Percentiles rank a stretch among this genome's conserved stretches.
phyloP scores from a whole-genome alignment of 2,888 invertebrate genomes.

The Lasioglossum vierecki region DNA sequence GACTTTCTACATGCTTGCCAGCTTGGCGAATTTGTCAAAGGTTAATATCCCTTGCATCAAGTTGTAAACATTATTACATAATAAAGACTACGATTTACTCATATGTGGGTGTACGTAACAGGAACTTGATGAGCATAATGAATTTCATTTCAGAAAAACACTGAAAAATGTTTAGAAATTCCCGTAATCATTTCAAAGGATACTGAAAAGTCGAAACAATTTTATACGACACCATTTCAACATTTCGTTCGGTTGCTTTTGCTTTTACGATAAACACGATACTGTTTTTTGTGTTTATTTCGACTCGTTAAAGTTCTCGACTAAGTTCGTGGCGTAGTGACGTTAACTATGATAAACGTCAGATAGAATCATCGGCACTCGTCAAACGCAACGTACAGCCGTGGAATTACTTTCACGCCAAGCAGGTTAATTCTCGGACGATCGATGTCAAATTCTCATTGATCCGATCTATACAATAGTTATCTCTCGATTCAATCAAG shows the following conservation, averaged over 20 bases:
- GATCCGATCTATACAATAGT: neutral
- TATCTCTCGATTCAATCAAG: too few species aligned
- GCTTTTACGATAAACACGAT: neutral
- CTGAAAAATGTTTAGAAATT: neutral
- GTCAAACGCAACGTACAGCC: neutral
- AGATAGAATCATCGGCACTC: neutral
- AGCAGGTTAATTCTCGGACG: neutral
- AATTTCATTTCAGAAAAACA: neutral
- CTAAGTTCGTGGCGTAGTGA: neutral
- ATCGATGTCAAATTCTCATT: conserved; percentile 5
- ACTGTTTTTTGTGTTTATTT: neutral
- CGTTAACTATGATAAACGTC: neutral
- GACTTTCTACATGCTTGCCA: neutral
- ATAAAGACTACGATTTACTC: neutral
- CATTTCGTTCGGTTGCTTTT: neutral
- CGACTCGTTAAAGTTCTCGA: neutral
- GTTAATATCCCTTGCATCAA: neutral
- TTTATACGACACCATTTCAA: neutral
- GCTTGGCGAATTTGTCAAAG: neutral
- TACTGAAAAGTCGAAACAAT: neutral
- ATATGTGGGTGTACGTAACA: neutral
- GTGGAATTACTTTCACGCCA: neutral
- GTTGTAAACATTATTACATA: neutral
- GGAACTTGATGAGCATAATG: neutral
- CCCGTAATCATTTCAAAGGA: neutral